These are phyloP conservation scores for Caenorhabditis wallacei DNA, from an alignment of 2,888 invertebrate genomes.

Conservation along the genomic window DNA sequence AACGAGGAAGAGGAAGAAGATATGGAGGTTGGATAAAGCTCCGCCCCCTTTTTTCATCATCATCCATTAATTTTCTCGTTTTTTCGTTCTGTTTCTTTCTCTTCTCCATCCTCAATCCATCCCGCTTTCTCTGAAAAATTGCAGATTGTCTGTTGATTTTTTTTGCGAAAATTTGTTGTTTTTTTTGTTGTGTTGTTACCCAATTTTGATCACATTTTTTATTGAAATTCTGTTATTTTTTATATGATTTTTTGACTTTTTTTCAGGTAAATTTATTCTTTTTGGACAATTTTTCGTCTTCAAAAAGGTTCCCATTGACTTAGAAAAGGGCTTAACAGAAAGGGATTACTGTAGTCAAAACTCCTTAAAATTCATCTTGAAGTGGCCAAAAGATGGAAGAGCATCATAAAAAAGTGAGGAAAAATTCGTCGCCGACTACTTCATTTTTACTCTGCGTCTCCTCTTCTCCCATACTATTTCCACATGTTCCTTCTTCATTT, in stretches of 20 bases:
- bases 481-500: neutral
- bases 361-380: slow-evolving; percentile 49
- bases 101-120: neutral
- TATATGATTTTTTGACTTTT: slow-evolving; percentile 15
- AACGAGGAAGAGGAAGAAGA: slow-evolving; percentile 57
- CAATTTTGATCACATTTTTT: slow-evolving; percentile 2
- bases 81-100: slow-evolving; percentile 15
- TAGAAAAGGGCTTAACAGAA: neutral
- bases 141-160: neutral
- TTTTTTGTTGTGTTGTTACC: slow-evolving; percentile 41
- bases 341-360: slow-evolving; percentile 8
- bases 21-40: slow-evolving; percentile 63
- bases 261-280: slow-evolving; percentile 42
- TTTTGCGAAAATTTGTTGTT: slow-evolving; percentile 13
- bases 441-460: slow-evolving; percentile 42
- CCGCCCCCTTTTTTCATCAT: neutral
- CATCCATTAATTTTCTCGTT: slow-evolving; percentile 6
- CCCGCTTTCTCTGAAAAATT: neutral
- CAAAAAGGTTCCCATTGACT: neutral
- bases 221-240: slow-evolving; percentile 19
- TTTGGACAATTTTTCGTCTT: neutral
- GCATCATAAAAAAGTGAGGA: slow-evolving; percentile 43
- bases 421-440: slow-evolving; percentile 14
- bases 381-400: neutral
- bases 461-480: neutral